phyloP scores from a whole-genome alignment of 2,888 invertebrate species.

The Drosophila kanekoi region DNA sequence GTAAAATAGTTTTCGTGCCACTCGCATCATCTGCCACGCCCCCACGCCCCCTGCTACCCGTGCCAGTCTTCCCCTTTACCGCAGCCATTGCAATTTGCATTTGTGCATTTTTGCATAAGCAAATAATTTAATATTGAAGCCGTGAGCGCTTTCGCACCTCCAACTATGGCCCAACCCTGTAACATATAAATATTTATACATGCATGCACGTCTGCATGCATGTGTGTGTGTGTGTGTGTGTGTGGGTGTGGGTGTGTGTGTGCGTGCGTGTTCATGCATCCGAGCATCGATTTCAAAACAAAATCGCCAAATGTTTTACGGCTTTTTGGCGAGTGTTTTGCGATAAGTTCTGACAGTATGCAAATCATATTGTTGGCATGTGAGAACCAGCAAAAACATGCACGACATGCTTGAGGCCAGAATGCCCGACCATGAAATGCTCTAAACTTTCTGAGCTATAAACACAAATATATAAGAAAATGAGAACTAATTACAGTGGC shows the following conservation, averaged over 20 bases:
- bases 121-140: conserved; percentile 71
- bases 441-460: not conserved
- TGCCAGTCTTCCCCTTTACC: not conserved
- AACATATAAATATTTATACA: conserved; percentile 50
- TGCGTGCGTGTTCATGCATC: conserved; percentile 36
- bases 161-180: conserved; percentile 38
- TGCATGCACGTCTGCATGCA: not conserved
- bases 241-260: conserved; percentile 8
- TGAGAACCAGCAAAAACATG: not conserved
- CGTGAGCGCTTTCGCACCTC: conserved; percentile 60
- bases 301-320: conserved; percentile 63
- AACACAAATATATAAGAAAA: no score
- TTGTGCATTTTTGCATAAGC: conserved; percentile 43
- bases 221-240: conserved; percentile 1
- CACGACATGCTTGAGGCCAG: no score
- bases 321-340: conserved; percentile 58
- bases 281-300: conserved; percentile 63
- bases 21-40: conserved; percentile 8
- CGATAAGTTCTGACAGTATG: conserved; percentile 76
- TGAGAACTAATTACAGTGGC: no score
- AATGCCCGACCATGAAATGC: not conserved
- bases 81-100: conserved; percentile 50
- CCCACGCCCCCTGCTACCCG: not conserved
- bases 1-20: conserved; percentile 68
- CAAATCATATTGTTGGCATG: conserved; percentile 53